These are phyloP conservation scores for Protosalanx chinensis DNA, from an alignment of 2,797 vertebrate genomes.

Conservation along the genomic window DNA sequence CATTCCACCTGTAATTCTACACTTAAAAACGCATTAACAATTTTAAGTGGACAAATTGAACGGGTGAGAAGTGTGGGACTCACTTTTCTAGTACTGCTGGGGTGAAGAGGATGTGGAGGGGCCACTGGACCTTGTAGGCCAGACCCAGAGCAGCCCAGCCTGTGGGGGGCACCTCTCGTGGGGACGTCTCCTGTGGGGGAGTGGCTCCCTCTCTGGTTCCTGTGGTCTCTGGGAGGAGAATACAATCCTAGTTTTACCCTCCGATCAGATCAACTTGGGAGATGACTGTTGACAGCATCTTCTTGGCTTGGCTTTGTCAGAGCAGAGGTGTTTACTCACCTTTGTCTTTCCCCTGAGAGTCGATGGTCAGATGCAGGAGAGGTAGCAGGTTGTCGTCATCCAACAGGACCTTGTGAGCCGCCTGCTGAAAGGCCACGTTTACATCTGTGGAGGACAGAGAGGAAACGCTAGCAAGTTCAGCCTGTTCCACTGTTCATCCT, in stretches of 20 bases:
- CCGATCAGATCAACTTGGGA: not conserved
- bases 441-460: constrained; percentile 76
- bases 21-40: not conserved
- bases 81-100: constrained; percentile 96
- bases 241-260: not conserved
- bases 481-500: not conserved
- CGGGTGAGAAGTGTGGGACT: constrained; percentile 41
- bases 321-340: constrained; percentile 63
- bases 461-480: not conserved
- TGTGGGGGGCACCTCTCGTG: constrained; percentile 87
- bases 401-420: constrained; percentile 92
- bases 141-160: constrained; percentile 97
- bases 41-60: not conserved
- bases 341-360: constrained; percentile 96
- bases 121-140: constrained; percentile 97
- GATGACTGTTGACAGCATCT: no score
- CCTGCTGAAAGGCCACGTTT: constrained; percentile 96
- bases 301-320: no score
- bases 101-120: constrained; percentile 96
- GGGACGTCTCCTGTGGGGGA: constrained; percentile 87
- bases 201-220: constrained; percentile 82
- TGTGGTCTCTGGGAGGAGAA: constrained; percentile 70
- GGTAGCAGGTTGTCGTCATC: constrained; percentile 97
- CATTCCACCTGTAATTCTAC: no score
- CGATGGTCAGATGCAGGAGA: constrained; percentile 90